phyloP scores from a whole-genome alignment of 2,888 invertebrate species.

The Biston betularia region DNA sequence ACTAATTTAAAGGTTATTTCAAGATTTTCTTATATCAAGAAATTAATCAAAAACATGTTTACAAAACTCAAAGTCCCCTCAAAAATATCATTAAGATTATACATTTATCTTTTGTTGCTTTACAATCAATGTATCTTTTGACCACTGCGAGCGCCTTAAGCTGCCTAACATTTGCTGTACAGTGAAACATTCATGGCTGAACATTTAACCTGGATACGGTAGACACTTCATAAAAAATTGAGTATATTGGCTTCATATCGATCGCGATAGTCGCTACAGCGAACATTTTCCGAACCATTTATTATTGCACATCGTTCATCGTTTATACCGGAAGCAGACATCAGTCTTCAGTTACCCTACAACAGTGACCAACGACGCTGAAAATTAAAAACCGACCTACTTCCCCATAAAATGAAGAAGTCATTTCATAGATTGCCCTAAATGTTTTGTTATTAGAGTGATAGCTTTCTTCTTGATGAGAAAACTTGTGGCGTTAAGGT shows the following conservation, averaged over 20 bases:
- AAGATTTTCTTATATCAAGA: no score
- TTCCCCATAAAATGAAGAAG: slow-evolving; percentile 10
- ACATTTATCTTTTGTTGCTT: no score
- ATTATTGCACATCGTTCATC: slow-evolving; percentile 28
- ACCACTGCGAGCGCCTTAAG: no score
- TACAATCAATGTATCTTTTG: no score
- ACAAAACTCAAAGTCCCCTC: no score
- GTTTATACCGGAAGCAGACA: slow-evolving; percentile 9
- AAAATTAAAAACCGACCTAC: slow-evolving; percentile 20
- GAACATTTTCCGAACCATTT: slow-evolving; percentile 40
- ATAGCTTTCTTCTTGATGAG: slow-evolving; percentile 27
- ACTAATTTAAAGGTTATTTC: no score
- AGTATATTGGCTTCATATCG: slow-evolving; percentile 43
- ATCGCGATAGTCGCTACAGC: slow-evolving; percentile 27
- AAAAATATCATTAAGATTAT: no score
- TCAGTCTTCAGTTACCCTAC: slow-evolving; percentile 27
- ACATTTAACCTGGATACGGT: not conserved
- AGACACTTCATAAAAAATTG: slow-evolving; percentile 12
- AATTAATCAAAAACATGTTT: no score
- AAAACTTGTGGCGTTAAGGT: slow-evolving; percentile 28
- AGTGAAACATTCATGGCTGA: no score
- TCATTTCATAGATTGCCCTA: slow-evolving; percentile 19
- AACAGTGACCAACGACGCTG: slow-evolving; percentile 25
- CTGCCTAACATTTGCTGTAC: no score
- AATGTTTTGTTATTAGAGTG: slow-evolving; percentile 16